A percentile compares a stretch with the other conserved stretches of the same genome.
phyloP scores from a whole-genome alignment of 2,888 invertebrate genomes.

The Euplexia lucipara region DNA sequence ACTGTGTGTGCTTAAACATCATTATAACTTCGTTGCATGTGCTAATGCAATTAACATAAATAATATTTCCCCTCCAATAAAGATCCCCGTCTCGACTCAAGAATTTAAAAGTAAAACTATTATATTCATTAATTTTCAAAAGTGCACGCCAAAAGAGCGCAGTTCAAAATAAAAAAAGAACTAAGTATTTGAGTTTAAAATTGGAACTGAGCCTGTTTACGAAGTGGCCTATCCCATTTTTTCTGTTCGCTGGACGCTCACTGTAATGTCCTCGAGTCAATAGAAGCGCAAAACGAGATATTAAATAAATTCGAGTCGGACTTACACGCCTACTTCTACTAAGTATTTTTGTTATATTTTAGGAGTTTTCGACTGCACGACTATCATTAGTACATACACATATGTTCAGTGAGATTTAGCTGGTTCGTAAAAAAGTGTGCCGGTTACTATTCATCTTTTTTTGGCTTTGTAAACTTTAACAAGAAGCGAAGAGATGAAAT shows the following conservation, averaged over 20 bases:
- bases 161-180: conserved; percentile 23
- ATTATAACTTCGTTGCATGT: conserved; percentile 47
- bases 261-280: conserved; percentile 57
- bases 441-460: too few relatives aligned
- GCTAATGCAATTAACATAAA: conserved; percentile 42
- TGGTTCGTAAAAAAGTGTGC: too few relatives aligned
- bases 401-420: too few relatives aligned
- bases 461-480: too few relatives aligned
- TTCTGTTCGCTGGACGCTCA: conserved; percentile 56
- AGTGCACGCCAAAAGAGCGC: conserved; percentile 28
- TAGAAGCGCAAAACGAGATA: conserved; percentile 52
- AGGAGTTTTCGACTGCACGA: too few relatives aligned
- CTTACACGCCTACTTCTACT: too few relatives aligned
- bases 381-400: too few relatives aligned
- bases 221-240: conserved; percentile 69
- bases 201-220: conserved; percentile 67
- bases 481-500: too few relatives aligned
- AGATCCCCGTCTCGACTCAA: conserved; percentile 9
- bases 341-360: too few relatives aligned
- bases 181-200: conserved; percentile 61
- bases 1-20: conserved; percentile 33
- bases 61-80: conserved; percentile 29
- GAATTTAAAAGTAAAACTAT: conserved; percentile 10
- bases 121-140: not conserved
- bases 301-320: conserved; percentile 42